Percentiles rank a stretch among this genome's conserved stretches.
These are phyloP conservation scores for Junonia oenone DNA, from an alignment of 2,888 invertebrate species.

Conservation along the genomic window DNA sequence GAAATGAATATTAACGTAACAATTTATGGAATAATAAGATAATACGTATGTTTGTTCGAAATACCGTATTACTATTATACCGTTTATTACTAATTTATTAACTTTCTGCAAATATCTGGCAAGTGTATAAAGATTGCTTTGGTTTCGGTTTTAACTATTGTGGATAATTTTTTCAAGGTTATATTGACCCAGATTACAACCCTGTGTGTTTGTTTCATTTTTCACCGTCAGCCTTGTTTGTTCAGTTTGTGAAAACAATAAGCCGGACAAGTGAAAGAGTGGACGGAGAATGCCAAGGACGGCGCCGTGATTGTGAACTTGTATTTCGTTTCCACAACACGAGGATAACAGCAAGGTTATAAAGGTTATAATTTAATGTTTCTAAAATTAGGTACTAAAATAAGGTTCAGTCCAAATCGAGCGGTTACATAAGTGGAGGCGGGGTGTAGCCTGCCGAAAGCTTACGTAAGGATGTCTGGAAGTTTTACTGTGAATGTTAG, in stretches of 20 bases:
- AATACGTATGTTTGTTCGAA: too few relatives aligned
- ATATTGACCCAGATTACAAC: conserved; percentile 16
- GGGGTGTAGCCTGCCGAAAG: conserved; percentile 48
- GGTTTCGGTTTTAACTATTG: conserved; percentile 8
- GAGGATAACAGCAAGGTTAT: not conserved
- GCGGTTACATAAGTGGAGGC: conserved; percentile 69
- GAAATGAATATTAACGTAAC: too few relatives aligned
- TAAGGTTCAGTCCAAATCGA: conserved; percentile 42
- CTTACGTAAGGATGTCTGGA: conserved; percentile 68
- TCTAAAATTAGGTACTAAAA: conserved; percentile 31
- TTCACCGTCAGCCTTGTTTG: conserved; percentile 5
- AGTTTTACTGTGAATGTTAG: conserved; percentile 29
- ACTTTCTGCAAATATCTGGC: not conserved
- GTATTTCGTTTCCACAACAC: not conserved
- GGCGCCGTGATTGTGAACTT: not conserved
- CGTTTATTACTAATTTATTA: too few relatives aligned
- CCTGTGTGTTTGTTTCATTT: conserved; percentile 8
- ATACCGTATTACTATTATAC: too few relatives aligned
- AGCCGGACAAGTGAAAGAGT: conserved; percentile 6
- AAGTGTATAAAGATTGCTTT: conserved; percentile 3
- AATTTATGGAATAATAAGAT: too few relatives aligned
- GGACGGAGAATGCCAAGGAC: conserved; percentile 9
- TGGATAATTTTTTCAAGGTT: conserved; percentile 18
- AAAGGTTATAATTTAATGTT: not conserved
- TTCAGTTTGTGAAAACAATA: conserved; percentile 15